Percentiles rank a stretch among this genome's conserved stretches.
Evolutionary conservation across 1,140 invertebrate genomes (phyloP).

Genomic region (Ctenoplectra terminalis): DNA sequence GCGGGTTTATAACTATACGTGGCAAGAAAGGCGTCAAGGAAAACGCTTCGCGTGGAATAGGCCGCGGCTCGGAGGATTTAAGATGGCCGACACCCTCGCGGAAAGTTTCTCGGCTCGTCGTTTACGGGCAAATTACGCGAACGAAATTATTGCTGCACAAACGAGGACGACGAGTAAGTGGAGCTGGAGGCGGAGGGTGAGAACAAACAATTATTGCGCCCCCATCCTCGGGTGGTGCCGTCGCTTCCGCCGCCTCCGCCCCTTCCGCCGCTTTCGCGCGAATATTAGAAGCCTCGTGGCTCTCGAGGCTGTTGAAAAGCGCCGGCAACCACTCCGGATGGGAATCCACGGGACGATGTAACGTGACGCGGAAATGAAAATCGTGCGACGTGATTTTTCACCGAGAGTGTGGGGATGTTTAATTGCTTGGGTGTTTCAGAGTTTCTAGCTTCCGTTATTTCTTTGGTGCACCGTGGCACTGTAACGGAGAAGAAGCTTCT

Average conservation of each 20-base stretch:
- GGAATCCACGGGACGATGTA: background rate
- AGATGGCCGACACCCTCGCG: background rate
- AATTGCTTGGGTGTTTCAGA: background rate
- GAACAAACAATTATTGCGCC: constrained; percentile 6
- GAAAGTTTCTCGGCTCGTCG: constrained; percentile 10
- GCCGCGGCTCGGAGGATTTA: background rate
- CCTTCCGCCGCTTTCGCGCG: background rate
- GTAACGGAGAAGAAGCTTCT: too few relatives aligned
- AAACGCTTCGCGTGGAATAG: background rate
- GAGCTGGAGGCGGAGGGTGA: background rate
- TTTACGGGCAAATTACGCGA: constrained; percentile 19
- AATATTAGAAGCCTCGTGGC: background rate
- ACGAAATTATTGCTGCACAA: constrained; percentile 17
- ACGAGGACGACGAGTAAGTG: background rate
- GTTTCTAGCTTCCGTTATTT: too few relatives aligned
- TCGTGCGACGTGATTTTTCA: background rate
- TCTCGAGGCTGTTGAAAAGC: background rate
- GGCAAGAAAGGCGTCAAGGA: constrained; percentile 1
- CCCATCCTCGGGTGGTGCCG: background rate
- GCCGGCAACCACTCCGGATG: background rate
- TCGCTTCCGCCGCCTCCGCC: background rate
- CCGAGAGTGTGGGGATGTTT: background rate
- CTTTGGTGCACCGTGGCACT: too few relatives aligned
- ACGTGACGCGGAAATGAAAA: background rate
- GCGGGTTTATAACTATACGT: background rate